These are phyloP conservation scores for Meda fulgida DNA, from an alignment of 2,797 vertebrate species.

Conservation along the genomic window DNA sequence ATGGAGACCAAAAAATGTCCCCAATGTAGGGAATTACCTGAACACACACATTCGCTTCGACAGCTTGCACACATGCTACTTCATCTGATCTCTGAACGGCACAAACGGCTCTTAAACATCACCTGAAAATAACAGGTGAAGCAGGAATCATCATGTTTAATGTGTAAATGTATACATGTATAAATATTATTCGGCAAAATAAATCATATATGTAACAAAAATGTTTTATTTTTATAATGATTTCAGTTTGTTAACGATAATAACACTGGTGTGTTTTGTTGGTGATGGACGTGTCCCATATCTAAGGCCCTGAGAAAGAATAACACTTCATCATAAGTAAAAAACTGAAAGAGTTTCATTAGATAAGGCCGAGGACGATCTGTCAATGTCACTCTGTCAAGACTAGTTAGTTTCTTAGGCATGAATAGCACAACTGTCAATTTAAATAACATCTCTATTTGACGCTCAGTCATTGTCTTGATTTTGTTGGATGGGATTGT, in stretches of 20 bases:
- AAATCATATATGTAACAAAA: too few species aligned
- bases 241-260: neutral
- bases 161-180: too few species aligned
- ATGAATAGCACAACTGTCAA: constrained; percentile 26
- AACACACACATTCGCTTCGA: neutral
- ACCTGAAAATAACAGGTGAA: neutral
- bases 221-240: neutral
- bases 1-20: too few species aligned
- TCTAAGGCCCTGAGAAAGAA: neutral
- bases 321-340: neutral
- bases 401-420: neutral
- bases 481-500: neutral
- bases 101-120: neutral
- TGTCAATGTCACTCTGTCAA: constrained; percentile 21
- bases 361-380: constrained; percentile 5
- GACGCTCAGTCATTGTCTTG: neutral
- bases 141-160: too few species aligned
- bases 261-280: neutral
- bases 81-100: neutral
- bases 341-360: neutral
- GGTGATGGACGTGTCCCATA: neutral
- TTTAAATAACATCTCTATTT: constrained; percentile 7
- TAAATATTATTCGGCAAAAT: too few species aligned
- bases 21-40: too few species aligned
- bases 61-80: neutral